phyloP scores from a whole-genome alignment of 2,888 invertebrate genomes.

The Argyresthia albistria region DNA sequence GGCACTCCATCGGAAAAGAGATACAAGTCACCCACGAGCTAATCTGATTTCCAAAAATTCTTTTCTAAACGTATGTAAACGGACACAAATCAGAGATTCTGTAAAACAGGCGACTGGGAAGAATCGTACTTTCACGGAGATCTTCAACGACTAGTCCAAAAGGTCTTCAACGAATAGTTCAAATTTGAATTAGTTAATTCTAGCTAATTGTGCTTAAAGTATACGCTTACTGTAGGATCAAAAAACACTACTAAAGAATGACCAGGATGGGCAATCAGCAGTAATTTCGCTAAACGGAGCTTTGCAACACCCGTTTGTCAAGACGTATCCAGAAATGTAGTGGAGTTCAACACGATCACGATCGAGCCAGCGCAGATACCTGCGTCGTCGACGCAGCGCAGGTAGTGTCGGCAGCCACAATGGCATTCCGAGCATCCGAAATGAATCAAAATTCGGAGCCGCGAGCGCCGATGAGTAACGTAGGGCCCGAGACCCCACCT shows the following conservation, averaged over 20 bases:
- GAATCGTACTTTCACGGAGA: no score
- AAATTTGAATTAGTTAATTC: no score
- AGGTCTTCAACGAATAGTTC: no score
- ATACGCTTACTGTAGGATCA: no score
- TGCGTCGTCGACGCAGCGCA: constrained; percentile 31
- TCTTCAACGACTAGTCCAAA: no score
- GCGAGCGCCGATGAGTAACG: constrained; percentile 34
- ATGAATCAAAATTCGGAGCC: constrained; percentile 59
- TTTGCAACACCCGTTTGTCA: constrained; percentile 38
- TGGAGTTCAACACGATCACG: not conserved
- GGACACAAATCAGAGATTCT: no score
- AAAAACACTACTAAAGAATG: not conserved
- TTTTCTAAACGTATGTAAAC: no score
- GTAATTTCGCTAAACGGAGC: constrained; percentile 1
- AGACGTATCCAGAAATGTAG: constrained; percentile 45
- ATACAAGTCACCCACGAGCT: no score
- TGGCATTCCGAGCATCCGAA: constrained; percentile 65
- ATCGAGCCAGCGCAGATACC: constrained; percentile 12
- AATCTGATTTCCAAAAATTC: no score
- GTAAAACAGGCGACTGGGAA: no score
- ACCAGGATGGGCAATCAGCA: not conserved
- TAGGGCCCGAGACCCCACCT: constrained; percentile 25
- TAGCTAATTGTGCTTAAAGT: no score
- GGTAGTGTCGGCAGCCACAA: constrained; percentile 57
- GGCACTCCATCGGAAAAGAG: no score